phyloP scores from a whole-genome alignment of 2,797 vertebrate genomes.

The Pteropus rufus region DNA sequence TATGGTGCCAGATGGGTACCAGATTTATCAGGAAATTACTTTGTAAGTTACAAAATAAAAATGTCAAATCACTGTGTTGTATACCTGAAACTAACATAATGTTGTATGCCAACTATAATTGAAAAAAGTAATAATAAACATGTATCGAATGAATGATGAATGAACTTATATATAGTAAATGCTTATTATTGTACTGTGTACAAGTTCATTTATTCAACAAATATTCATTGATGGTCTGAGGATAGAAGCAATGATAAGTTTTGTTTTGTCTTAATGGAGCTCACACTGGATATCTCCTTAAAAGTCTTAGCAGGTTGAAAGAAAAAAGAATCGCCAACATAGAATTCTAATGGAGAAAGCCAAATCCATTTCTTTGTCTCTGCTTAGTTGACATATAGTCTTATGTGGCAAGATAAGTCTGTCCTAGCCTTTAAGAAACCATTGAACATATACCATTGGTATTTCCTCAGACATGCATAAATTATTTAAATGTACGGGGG shows the following conservation, averaged over 20 bases:
- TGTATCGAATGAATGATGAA: background rate
- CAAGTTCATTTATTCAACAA: background rate
- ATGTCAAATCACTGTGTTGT: too few relatives aligned
- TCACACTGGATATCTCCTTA: background rate
- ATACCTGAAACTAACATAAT: too few relatives aligned
- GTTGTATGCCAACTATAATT: too few relatives aligned
- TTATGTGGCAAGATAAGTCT: background rate
- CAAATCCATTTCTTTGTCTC: background rate
- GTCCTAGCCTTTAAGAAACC: background rate
- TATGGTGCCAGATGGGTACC: too few relatives aligned
- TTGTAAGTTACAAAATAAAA: too few relatives aligned
- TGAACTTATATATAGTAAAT: background rate
- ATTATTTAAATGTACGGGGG: background rate
- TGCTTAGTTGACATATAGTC: background rate
- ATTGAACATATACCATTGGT: background rate
- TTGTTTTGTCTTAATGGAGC: background rate
- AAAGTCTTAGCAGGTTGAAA: constrained; percentile 4
- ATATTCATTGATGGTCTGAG: background rate
- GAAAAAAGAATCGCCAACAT: background rate
- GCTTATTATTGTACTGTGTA: background rate
- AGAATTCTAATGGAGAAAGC: background rate
- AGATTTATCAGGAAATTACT: too few relatives aligned
- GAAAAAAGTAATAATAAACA: background rate
- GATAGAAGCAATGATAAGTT: background rate
- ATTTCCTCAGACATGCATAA: background rate